Evolutionary conservation across 2,113 vertebrate genomes (phyloP).

Genomic region (Lophius piscatorius): DNA sequence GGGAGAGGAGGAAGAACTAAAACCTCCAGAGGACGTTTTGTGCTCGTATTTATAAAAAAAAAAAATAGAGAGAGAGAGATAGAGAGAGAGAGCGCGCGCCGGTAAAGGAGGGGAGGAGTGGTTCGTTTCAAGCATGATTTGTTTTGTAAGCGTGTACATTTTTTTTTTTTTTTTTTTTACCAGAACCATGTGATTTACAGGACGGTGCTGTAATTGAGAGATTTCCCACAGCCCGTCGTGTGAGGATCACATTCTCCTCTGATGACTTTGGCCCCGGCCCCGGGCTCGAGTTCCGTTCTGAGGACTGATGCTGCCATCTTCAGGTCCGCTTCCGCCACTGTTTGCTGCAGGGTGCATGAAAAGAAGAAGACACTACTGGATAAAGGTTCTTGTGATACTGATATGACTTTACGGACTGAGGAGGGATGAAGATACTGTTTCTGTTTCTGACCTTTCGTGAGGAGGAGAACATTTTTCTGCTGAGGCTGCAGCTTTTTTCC

Average conservation of each 20-base stretch:
- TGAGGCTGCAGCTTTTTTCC: too few species aligned
- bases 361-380: neutral
- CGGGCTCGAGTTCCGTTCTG: constrained; percentile 2
- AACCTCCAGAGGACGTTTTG: constrained; percentile 58
- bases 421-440: too few species aligned
- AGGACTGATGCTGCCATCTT: constrained; percentile 79
- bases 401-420: too few species aligned
- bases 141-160: constrained; percentile 12
- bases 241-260: constrained; percentile 10
- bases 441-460: too few species aligned
- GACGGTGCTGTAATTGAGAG: constrained; percentile 32
- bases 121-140: constrained; percentile 5
- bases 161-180: too few species aligned
- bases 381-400: too few species aligned
- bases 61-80: constrained; percentile 29
- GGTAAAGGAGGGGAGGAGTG: constrained; percentile 1
- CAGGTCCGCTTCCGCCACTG: constrained; percentile 41
- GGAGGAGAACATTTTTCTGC: too few species aligned
- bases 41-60: constrained; percentile 56
- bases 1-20: constrained; percentile 31
- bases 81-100: constrained; percentile 15
- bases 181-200: constrained; percentile 35
- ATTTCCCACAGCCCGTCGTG: constrained; percentile 36
- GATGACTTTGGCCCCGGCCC: constrained; percentile 13
- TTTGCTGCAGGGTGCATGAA: neutral